Evolutionary conservation across 2,113 vertebrate species (phyloP), one percentile per base, ranked within the genome.

Genomic region (Ranitomeya variabilis): DNA sequence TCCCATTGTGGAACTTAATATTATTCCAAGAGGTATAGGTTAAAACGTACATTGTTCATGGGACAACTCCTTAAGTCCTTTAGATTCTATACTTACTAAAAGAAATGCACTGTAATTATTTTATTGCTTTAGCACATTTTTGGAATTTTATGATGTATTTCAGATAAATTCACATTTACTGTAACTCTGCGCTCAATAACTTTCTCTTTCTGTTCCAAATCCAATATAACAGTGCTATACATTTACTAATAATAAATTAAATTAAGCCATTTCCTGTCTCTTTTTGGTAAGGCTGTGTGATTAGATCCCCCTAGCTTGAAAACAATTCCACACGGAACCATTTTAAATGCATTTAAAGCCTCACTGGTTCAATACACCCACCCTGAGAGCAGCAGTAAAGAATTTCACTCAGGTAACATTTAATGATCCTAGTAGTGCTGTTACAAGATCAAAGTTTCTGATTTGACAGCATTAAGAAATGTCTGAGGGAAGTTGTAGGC

Each of bases 371-470:
- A 87, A 87, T 87, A 87, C 60, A 79, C 76, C 76, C 62, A 87
- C 86, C 77, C 60, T 31, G 76, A 80, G 86, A 87, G 77, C 77
- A 66, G 86, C 77, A 87, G 77, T 87, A 69, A 87, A 87, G 86
- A 87, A 80, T 80, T 80, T 87, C 77, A 80, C 86, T 87, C 77
- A 87, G 86, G 86, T 87, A 87, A 87, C 86, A 87, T 87, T 87
- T 87, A 87, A 80, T 80, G 86, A 87, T 79, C 86, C 76, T 87
- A 80, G 86, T 87, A 87, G 86, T 87, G 76, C 78, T 80, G 77
- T 80, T 80, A 80, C 77, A 59, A 87, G 86, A 87, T 87, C 86
- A 87, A 87, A 87, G 86, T 62, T 80, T 87, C 78, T 71, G 86
- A 87, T 87, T 81, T 87, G 86, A 69, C 86, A 81, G 86, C 60